phyloP scores from a whole-genome alignment of 2,797 vertebrate genomes.

The Chloroceryle inda region DNA sequence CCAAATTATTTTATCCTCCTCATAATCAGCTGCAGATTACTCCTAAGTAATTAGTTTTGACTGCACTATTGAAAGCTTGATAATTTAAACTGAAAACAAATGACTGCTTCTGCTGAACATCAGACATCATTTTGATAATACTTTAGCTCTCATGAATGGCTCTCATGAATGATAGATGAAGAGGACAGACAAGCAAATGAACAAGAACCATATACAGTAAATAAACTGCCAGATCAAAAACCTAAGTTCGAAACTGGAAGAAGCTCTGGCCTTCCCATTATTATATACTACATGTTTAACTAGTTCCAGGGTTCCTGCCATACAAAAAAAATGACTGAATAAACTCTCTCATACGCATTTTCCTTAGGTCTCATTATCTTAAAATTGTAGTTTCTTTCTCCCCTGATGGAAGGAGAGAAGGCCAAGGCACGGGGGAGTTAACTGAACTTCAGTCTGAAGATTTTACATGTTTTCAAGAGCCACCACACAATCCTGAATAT shows the following conservation, averaged over 20 bases:
- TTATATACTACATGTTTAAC: not conserved
- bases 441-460: not conserved
- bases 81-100: not conserved
- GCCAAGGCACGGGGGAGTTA: accelerated
- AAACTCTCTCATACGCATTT: not conserved
- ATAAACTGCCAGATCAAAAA: conserved; percentile 11
- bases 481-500: not conserved
- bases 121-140: not conserved
- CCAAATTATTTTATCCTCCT: not conserved
- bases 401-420: not conserved
- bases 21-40: not conserved
- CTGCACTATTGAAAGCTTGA: not conserved
- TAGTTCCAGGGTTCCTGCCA: not conserved
- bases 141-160: not conserved
- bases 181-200: not conserved
- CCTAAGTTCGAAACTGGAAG: not conserved
- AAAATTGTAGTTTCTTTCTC: not conserved
- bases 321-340: not conserved
- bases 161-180: not conserved
- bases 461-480: not conserved
- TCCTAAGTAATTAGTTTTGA: not conserved
- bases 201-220: not conserved
- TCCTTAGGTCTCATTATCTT: not conserved
- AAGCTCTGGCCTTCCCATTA: not conserved
- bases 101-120: not conserved